These are phyloP conservation scores for Amitus sp. DNA, from an alignment of 2,888 invertebrate species.

Conservation along the genomic window DNA sequence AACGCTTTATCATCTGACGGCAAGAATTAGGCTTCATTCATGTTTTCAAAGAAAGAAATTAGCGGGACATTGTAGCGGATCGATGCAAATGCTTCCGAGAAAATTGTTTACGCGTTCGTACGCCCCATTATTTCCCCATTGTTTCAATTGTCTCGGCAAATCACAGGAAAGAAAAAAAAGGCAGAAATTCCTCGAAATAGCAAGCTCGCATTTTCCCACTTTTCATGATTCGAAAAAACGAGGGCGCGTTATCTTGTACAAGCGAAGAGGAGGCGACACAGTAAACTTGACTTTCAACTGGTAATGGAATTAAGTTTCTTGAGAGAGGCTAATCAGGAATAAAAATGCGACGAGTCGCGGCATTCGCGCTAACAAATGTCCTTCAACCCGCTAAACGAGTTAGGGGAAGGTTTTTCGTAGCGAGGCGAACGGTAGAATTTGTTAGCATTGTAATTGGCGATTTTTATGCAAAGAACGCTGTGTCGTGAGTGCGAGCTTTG, in stretches of 20 bases:
- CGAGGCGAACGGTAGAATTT: slow-evolving; percentile 44
- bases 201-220: too few species aligned
- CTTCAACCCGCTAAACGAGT: slow-evolving; percentile 57
- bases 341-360: slow-evolving; percentile 59
- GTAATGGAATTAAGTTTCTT: slow-evolving; percentile 32
- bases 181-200: too few species aligned
- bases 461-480: slow-evolving; percentile 59
- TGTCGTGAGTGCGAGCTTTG: too few species aligned
- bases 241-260: too few species aligned
- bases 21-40: slow-evolving; percentile 48
- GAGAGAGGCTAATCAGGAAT: slow-evolving; percentile 61
- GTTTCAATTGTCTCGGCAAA: background rate
- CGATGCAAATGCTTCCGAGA: slow-evolving; percentile 5
- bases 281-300: slow-evolving; percentile 25
- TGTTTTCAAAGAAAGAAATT: slow-evolving; percentile 39
- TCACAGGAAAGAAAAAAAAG: background rate
- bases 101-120: background rate
- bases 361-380: slow-evolving; percentile 62
- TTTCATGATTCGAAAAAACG: too few species aligned
- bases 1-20: slow-evolving; percentile 21
- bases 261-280: background rate
- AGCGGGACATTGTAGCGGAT: slow-evolving; percentile 43
- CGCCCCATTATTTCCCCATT: background rate
- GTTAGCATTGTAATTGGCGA: slow-evolving; percentile 59
- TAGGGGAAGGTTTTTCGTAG: slow-evolving; percentile 40